phyloP scores from a whole-genome alignment of 1,140 invertebrate genomes.

The Harpegnathos saltator region DNA sequence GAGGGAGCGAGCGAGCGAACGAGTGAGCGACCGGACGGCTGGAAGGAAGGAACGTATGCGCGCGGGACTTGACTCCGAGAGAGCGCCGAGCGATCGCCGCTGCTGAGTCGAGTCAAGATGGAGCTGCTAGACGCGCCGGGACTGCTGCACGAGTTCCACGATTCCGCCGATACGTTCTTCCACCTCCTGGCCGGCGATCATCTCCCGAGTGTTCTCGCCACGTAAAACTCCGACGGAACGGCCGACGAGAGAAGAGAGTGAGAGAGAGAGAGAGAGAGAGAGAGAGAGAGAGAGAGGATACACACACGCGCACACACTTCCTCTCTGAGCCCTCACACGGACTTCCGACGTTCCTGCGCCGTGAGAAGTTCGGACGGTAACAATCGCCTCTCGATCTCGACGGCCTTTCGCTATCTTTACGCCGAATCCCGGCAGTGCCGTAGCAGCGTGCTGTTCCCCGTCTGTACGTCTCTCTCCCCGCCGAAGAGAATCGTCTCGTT shows the following conservation, averaged over 20 bases:
- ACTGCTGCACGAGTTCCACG: constrained; percentile 64
- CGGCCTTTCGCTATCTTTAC: constrained; percentile 18
- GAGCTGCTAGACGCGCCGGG: constrained; percentile 70
- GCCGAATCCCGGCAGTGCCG: not conserved
- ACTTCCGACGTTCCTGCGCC: constrained; percentile 2
- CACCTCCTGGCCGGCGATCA: constrained; percentile 18
- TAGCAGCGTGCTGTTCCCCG: not conserved
- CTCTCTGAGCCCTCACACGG: too few relatives aligned
- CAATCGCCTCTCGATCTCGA: not conserved
- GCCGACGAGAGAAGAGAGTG: too few relatives aligned
- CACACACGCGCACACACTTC: too few relatives aligned
- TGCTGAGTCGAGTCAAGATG: constrained; percentile 71
- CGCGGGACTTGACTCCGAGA: constrained; percentile 57
- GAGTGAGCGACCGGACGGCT: constrained; percentile 26
- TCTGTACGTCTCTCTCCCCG: not conserved
- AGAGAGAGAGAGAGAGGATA: too few relatives aligned
- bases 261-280: too few relatives aligned
- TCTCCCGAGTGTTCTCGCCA: not conserved
- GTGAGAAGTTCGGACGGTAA: constrained; percentile 24
- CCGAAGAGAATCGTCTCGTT: not conserved
- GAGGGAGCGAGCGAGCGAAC: constrained; percentile 36
- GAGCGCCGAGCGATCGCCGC: constrained; percentile 32
- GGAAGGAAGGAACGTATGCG: constrained; percentile 59
- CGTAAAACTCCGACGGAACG: constrained; percentile 10
- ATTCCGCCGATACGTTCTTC: constrained; percentile 47